phyloP scores from a whole-genome alignment of 1,140 invertebrate species.

The Scaptomyza graminum region DNA sequence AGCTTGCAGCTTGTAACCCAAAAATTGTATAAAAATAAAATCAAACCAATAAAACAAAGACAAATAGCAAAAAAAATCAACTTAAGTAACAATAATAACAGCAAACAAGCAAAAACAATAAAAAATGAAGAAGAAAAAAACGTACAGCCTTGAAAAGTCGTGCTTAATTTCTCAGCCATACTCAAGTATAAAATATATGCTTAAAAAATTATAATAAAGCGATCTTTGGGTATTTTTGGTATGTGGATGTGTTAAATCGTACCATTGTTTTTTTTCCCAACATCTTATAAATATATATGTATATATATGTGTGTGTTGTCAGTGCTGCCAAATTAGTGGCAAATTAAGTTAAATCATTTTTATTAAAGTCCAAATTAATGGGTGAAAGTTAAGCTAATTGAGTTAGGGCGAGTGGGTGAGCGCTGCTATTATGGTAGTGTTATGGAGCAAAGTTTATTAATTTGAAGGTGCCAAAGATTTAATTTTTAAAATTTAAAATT shows the following conservation, averaged over 20 bases:
- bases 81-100: conserved; percentile 31
- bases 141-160: conserved; percentile 71
- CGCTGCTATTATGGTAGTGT: background rate
- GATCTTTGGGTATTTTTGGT: conserved; percentile 35
- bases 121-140: conserved; percentile 19
- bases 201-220: conserved; percentile 75
- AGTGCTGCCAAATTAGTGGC: conserved; percentile 53
- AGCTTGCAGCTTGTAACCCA: conserved; percentile 18
- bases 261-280: conserved; percentile 45
- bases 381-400: conserved; percentile 49
- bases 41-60: conserved; percentile 56
- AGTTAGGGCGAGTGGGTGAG: background rate
- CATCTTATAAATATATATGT: background rate
- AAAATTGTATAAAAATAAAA: conserved; percentile 54
- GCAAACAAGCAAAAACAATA: conserved; percentile 33
- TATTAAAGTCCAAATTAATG: conserved; percentile 45
- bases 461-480: background rate
- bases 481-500: background rate
- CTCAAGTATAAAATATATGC: conserved; percentile 77
- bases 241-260: conserved; percentile 30
- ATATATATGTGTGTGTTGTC: conserved; percentile 5
- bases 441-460: background rate
- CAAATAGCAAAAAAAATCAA: conserved; percentile 40
- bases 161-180: conserved; percentile 79
- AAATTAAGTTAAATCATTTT: conserved; percentile 57